Percentiles rank a stretch among this genome's conserved stretches.
phyloP scores from a whole-genome alignment of 1,140 invertebrate genomes.

The Forficula auricularia region DNA sequence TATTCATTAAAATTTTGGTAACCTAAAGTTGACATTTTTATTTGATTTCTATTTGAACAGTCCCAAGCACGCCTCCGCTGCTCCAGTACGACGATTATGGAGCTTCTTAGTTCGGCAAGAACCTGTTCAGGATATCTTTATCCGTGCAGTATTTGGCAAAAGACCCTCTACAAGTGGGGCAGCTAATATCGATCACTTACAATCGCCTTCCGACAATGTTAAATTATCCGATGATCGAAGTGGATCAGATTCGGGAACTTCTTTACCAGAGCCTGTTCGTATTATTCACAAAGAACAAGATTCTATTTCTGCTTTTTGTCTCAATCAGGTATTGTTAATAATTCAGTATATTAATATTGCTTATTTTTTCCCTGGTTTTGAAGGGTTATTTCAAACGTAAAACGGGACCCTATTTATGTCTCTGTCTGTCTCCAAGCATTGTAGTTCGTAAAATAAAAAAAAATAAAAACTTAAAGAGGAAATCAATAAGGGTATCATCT shows the following conservation, averaged over 20 bases:
- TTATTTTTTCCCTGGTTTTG: too few species aligned
- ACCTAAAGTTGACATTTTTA: too few species aligned
- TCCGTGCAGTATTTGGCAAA: slow-evolving; percentile 83
- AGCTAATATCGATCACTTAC: not conserved
- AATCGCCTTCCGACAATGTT: too few species aligned
- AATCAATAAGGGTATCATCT: too few species aligned
- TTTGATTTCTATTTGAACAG: too few species aligned
- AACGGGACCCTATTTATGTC: too few species aligned
- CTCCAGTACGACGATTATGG: slow-evolving; percentile 78
- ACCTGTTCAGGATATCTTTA: slow-evolving; percentile 83
- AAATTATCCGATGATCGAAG: slow-evolving; percentile 8
- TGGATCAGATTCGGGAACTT: slow-evolving; percentile 15
- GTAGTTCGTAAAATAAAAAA: too few species aligned
- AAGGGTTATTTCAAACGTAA: too few species aligned
- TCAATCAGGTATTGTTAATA: slow-evolving; percentile 56
- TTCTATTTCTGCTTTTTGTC: slow-evolving; percentile 89
- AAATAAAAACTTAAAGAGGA: too few species aligned
- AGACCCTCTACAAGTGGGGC: slow-evolving; percentile 25
- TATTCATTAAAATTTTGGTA: too few species aligned
- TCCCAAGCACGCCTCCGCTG: slow-evolving; percentile 50
- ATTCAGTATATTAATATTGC: too few species aligned
- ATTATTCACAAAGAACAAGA: slow-evolving; percentile 99
- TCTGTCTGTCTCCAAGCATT: too few species aligned
- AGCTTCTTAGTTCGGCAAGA: slow-evolving; percentile 85
- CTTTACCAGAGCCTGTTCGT: slow-evolving; percentile 61